Evolutionary conservation across 1,140 invertebrate genomes (phyloP), one percentile per base, ranked within the genome.

Genomic region (Leguminivora glycinivorella): DNA sequence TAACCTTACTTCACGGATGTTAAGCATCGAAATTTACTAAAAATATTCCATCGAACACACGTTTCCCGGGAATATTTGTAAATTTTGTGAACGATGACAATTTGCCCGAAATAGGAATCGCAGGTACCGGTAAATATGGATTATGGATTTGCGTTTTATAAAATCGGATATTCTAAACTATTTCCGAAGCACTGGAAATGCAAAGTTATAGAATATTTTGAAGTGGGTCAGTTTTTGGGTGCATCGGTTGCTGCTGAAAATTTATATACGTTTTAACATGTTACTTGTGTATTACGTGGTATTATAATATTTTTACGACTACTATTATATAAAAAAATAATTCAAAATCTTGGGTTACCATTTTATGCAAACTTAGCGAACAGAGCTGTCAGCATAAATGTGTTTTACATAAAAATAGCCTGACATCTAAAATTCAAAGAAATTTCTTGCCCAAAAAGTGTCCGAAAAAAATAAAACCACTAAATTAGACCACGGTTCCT

Each of bases 41-140:
- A 63, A 63, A 63, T 63, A 63, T 63, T 63, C 58, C 29, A 63
- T 63, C 14, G 58, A 17, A n/a, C 26, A 58, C 25, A 63, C 58
- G 58, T 31, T 63, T 17, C n/a, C 6, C 9, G 5, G 25, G 17
- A 63, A 63, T 63, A 63, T 63, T 63, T 63, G 14, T 26, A 31
- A 63, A 63, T 63, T 31, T 63, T 29, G 58, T 63, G 26, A 12
- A 29, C 19, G 58, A 63, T 63, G 58, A 63, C 58, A 63, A 31
- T 63, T 63, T 63, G 25, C 26, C 26, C 25, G 58, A 63, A 63
- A 29, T 63, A 17, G n/a, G 26, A 63, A 63, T 63, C 58, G 58
- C 31, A 31, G 58, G n/a, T 29, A 34, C 58, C 26, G 25, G 25
- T 63, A 60, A 60, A 60, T 60, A n/a, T 25, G 58, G 25, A 63